Evolutionary conservation across 2,888 invertebrate genomes (phyloP).

Genomic region (Hirtodrosophila duncani): DNA sequence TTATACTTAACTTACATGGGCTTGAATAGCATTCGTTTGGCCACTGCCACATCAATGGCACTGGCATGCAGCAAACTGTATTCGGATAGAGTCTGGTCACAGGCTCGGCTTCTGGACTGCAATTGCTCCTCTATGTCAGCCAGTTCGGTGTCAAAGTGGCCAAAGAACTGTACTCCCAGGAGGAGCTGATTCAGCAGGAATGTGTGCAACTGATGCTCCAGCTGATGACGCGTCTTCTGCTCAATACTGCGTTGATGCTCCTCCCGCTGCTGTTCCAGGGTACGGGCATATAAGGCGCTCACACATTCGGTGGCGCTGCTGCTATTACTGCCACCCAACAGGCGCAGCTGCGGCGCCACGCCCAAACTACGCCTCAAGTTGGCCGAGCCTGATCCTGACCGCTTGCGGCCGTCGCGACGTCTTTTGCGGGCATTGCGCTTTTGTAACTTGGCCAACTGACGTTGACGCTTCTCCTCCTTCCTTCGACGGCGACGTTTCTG

Average conservation of each 20-base stretch:
- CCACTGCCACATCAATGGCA: slow-evolving; percentile 84
- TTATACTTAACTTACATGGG: slow-evolving; percentile 73
- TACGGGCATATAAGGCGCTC: slow-evolving; percentile 58
- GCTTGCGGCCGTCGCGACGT: not conserved
- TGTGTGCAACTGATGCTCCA: slow-evolving; percentile 82
- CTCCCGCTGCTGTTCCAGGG: slow-evolving; percentile 62
- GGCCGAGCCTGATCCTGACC: slow-evolving; percentile 16
- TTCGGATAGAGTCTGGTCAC: slow-evolving; percentile 70
- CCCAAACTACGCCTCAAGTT: slow-evolving; percentile 6
- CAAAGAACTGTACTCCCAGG: slow-evolving; percentile 87
- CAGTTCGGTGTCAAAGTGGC: slow-evolving; percentile 83
- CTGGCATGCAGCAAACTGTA: slow-evolving; percentile 84
- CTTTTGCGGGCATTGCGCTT: slow-evolving; percentile 67
- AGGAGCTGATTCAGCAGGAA: slow-evolving; percentile 88
- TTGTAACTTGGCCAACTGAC: slow-evolving; percentile 66
- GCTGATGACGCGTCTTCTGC: slow-evolving; percentile 79
- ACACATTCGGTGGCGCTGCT: slow-evolving; percentile 45
- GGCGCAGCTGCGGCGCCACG: slow-evolving; percentile 44
- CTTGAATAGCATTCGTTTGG: slow-evolving; percentile 81
- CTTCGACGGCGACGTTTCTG: slow-evolving; percentile 50
- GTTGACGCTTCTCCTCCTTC: slow-evolving; percentile 68
- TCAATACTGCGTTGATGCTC: slow-evolving; percentile 66
- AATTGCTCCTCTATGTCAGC: slow-evolving; percentile 64
- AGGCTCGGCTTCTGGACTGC: slow-evolving; percentile 61
- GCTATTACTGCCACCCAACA: slow-evolving; percentile 55